Base-by-base conservation (phyloP, 2,888 invertebrate genomes). In the Drosophila ustulata region DNA sequence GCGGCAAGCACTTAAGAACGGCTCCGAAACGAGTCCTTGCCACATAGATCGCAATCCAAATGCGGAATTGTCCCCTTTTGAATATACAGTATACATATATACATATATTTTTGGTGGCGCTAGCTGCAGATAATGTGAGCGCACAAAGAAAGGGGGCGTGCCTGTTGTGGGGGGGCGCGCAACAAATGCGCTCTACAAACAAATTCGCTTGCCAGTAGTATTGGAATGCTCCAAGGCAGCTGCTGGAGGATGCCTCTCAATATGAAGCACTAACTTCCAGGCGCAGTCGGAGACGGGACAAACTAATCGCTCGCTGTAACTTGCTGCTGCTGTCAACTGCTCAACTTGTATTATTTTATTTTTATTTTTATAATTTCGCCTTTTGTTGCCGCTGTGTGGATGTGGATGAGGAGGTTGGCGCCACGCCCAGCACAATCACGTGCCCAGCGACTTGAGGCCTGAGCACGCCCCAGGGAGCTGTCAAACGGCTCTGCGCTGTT, bases 391-490 rank as follows among this genome's bases (percentile, higher is more conserved):
- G 32, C 47, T 18, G 18, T 18, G 18, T 18, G 18, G 18, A 18
- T 18, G 18, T 0, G 18, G 18, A 18, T 2, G 18, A 2, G 18
- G 18, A 18, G 18, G 32, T 32, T 43, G 39, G 18, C 13, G 4
- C 9, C 67, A 63, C 68, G 58, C 70, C 70, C 82, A 57, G 50
- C 69, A 69, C 82, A 87, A 83, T 87, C 82, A 87, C 80, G 80
- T 85, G 88, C 82, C 88, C 83, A 83, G 70, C 85, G 79, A 87
- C 82, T 83, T 85, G 75, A 86, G 75, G 80, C 81, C 88, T 68
- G 80, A 87, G 87, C 75, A 87, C 80, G 73, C 86, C 88, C 88
- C 73, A 75, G 89, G 82, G 85, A 88, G 87, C 87, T 87, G 89
- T 86, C 87, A 79, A 88, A 81, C 66, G 74, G 78, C 71, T 73